Conservation (phyloP, 2,797 vertebrate species). For the Phalloptychus januarius region DNA sequence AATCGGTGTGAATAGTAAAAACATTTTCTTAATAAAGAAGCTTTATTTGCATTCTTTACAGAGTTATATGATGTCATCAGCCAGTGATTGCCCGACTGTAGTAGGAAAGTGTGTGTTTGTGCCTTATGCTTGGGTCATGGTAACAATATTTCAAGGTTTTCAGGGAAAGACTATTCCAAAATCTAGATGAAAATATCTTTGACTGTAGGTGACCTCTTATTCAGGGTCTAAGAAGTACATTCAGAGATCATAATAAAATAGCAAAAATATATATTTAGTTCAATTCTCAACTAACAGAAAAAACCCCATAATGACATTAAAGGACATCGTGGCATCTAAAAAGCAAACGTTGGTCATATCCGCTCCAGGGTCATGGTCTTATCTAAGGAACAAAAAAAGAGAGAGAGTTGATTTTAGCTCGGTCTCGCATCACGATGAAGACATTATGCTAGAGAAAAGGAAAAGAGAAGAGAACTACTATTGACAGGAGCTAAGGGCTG, state of each 20-base stretch:
- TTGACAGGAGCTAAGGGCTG: neutral
- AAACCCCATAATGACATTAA: neutral
- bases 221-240: neutral
- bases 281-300: neutral
- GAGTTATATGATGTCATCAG: neutral
- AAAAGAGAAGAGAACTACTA: neutral
- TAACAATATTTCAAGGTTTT: neutral
- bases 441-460: neutral
- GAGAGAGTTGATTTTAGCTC: neutral
- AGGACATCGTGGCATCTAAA: neutral
- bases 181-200: neutral
- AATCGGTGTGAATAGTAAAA: neutral
- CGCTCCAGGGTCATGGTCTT: neutral
- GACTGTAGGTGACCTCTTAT: neutral
- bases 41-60: neutral
- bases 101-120: neutral
- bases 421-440: neutral
- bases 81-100: neutral
- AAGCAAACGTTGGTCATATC: neutral
- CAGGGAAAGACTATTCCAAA: neutral
- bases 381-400: neutral
- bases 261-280: neutral
- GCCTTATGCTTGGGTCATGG: neutral
- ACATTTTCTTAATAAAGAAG: neutral
- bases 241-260: neutral